Conservation (phyloP, 2,113 vertebrate genomes). For the Neolamprologus sp. region DNA sequence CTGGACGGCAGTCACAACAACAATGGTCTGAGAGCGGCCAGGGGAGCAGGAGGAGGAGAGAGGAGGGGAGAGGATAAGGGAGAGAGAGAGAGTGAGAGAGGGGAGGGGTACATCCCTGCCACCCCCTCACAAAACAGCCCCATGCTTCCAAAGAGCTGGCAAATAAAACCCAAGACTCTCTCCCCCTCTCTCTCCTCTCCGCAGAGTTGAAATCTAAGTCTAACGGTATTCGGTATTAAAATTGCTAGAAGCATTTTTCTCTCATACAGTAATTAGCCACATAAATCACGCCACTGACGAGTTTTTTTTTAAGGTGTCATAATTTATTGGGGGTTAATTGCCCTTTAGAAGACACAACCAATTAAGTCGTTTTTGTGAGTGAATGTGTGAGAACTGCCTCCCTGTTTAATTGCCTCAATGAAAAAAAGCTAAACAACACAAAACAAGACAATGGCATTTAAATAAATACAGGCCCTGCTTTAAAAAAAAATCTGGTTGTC, state of each 20-base stretch:
- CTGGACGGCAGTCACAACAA: slow-evolving; percentile 64
- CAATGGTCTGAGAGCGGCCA: slow-evolving; percentile 66
- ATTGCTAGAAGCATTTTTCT: background rate
- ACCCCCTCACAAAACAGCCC: background rate
- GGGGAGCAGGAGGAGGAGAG: slow-evolving; percentile 31
- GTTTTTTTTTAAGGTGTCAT: slow-evolving; percentile 1
- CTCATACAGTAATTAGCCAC: background rate
- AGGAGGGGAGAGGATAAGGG: background rate
- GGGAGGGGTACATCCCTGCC: background rate
- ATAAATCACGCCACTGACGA: background rate
- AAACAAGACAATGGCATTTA: slow-evolving; percentile 54
- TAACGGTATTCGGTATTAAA: background rate
- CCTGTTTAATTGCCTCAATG: slow-evolving; percentile 63
- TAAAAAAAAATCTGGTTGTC: background rate
- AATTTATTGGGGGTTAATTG: slow-evolving; percentile 58
- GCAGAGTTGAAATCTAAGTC: background rate
- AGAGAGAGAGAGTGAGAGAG: background rate
- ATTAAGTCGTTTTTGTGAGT: slow-evolving; percentile 40
- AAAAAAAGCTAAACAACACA: background rate
- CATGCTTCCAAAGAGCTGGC: background rate
- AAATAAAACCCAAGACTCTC: background rate
- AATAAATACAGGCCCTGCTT: slow-evolving; percentile 22
- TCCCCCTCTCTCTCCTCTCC: background rate
- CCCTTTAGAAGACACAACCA: slow-evolving; percentile 29
- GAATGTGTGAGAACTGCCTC: slow-evolving; percentile 43